phyloP scores from a whole-genome alignment of 2,797 vertebrate genomes.

The Sus cebifrons region DNA sequence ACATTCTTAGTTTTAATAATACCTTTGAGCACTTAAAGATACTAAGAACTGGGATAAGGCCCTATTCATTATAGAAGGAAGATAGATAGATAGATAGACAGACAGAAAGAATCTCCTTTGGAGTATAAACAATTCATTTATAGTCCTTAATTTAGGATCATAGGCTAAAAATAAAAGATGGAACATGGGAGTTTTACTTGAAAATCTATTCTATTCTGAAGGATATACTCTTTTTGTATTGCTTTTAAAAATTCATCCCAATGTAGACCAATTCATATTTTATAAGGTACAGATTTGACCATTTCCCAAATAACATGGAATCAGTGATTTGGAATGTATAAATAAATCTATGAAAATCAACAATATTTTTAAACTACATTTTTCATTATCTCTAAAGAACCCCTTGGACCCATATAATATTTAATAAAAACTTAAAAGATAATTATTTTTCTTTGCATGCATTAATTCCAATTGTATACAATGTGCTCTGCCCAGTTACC shows the following conservation, averaged over 20 bases:
- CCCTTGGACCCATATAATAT: background rate
- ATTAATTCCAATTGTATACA: background rate
- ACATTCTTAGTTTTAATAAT: background rate
- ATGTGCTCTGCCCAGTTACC: background rate
- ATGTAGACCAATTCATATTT: background rate
- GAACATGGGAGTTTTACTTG: background rate
- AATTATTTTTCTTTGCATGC: background rate
- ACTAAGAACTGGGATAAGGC: background rate
- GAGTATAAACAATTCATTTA: background rate
- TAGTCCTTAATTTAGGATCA: background rate
- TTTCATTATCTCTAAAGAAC: background rate
- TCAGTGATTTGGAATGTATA: background rate
- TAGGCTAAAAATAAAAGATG: background rate
- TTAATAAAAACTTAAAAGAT: background rate
- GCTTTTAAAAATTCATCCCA: background rate
- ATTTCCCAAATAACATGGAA: background rate
- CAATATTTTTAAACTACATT: background rate
- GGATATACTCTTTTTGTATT: background rate
- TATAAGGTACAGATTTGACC: conserved; percentile 1
- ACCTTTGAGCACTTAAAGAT: background rate
- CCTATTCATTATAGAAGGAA: background rate
- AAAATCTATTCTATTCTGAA: background rate
- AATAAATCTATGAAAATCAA: background rate
- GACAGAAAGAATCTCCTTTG: background rate
- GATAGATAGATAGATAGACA: background rate